Conservation (phyloP, 92 coral and sea anemone genomes). For the Ricordea florida region DNA sequence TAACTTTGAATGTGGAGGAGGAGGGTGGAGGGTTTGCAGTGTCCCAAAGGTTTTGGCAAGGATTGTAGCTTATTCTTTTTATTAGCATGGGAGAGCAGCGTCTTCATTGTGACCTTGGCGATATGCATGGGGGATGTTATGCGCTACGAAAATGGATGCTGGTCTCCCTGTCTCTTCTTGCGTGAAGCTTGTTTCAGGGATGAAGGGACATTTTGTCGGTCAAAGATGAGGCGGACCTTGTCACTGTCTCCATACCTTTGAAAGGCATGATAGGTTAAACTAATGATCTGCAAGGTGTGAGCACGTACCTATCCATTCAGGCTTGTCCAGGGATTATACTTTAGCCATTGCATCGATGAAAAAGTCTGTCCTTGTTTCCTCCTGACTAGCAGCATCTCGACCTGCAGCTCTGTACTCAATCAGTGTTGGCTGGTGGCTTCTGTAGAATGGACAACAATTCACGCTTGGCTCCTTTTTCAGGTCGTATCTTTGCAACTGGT, state of each 20-base stretch:
- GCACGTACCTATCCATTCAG: constrained; percentile 30
- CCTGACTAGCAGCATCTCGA: background rate
- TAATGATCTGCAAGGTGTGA: constrained; percentile 51
- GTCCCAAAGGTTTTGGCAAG: too few species aligned
- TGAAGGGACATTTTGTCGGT: constrained; percentile 55
- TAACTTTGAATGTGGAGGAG: too few species aligned
- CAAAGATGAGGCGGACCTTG: constrained; percentile 55
- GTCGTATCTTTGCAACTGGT: constrained; percentile 26
- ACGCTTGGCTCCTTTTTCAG: constrained; percentile 60
- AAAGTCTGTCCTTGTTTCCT: background rate
- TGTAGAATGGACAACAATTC: constrained; percentile 60
- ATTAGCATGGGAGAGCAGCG: constrained; percentile 48
- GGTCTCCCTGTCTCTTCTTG: constrained; percentile 22
- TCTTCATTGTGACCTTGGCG: constrained; percentile 57
- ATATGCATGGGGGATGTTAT: constrained; percentile 57
- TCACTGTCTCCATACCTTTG: constrained; percentile 41
- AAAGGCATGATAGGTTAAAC: constrained; percentile 24
- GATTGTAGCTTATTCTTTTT: constrained; percentile 55
- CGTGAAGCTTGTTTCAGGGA: constrained; percentile 61
- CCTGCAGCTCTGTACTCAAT: constrained; percentile 3
- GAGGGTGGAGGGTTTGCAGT: too few species aligned
- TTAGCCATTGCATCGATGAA: constrained; percentile 70
- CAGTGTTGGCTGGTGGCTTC: constrained; percentile 25
- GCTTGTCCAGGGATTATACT: constrained; percentile 58
- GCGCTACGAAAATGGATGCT: constrained; percentile 52